Conservation (phyloP, 2,797 vertebrate genomes). For the Smutsia temminckii region DNA sequence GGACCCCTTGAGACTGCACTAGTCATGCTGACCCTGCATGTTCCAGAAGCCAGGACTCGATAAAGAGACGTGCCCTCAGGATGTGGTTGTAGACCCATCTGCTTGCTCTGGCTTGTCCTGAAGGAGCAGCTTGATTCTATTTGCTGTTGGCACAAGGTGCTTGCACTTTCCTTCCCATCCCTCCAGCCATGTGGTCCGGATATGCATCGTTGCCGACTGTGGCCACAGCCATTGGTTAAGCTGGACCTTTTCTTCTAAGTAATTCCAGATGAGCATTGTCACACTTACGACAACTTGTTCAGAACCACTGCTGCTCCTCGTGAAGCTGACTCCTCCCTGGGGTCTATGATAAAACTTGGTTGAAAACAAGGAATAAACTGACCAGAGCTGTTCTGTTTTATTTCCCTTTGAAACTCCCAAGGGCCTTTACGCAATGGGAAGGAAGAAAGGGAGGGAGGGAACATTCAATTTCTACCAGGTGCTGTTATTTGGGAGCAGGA, state of each 20-base stretch:
- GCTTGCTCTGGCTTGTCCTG: not conserved
- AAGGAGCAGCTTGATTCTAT: not conserved
- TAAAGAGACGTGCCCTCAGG: not conserved
- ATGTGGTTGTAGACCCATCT: conserved; percentile 7
- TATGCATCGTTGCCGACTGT: rapidly evolving
- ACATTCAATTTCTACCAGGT: not conserved
- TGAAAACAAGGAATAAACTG: conserved; percentile 5
- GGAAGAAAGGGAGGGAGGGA: not conserved
- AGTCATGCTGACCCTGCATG: conserved; percentile 30
- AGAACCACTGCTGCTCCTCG: not conserved
- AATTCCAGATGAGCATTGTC: not conserved
- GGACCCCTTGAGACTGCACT: not conserved
- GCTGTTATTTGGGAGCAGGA: not conserved
- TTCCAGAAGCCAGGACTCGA: conserved; percentile 21
- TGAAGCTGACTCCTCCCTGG: not conserved
- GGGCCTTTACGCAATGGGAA: not conserved
- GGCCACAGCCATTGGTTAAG: not conserved
- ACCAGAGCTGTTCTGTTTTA: not conserved
- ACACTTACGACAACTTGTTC: not conserved
- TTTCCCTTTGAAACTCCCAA: not conserved
- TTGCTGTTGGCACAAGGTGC: not conserved
- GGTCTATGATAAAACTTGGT: not conserved
- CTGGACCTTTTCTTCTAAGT: not conserved
- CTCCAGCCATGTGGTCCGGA: not conserved
- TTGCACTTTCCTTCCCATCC: not conserved